Evolutionary conservation across 2,888 invertebrate genomes (phyloP).

Genomic region (Cosmorhoe ocellata): DNA sequence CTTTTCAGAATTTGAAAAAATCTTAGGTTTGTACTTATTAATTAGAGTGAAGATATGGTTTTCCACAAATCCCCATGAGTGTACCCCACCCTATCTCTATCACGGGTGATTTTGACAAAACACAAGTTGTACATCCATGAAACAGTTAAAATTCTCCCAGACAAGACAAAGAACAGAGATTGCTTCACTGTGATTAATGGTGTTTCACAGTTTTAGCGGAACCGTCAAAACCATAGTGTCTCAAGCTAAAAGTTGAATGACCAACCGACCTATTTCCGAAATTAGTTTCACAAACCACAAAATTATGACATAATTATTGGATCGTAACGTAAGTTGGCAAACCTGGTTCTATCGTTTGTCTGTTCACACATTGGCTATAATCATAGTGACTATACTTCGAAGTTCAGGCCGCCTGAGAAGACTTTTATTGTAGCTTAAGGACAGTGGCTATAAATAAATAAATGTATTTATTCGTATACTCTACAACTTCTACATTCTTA

Average conservation of each 20-base stretch:
- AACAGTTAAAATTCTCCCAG: not conserved
- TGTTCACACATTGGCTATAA: constrained; percentile 61
- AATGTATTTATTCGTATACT: too few species aligned
- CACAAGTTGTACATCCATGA: not conserved
- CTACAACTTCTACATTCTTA: too few species aligned
- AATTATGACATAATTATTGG: constrained; percentile 59
- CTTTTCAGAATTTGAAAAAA: not conserved
- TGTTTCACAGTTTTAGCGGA: constrained; percentile 7
- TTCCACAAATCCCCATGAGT: too few species aligned
- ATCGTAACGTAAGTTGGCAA: constrained; percentile 57
- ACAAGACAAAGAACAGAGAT: not conserved
- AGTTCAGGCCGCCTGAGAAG: too few species aligned
- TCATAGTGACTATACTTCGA: constrained; percentile 5
- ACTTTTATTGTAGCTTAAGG: too few species aligned
- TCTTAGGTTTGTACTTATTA: too few species aligned
- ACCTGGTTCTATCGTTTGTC: constrained; percentile 67
- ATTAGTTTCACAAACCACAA: constrained; percentile 39
- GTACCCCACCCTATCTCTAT: too few species aligned
- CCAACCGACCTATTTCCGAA: constrained; percentile 20
- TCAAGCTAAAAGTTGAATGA: constrained; percentile 5
- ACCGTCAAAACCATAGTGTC: constrained; percentile 8
- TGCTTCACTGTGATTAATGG: constrained; percentile 17
- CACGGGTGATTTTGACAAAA: not conserved
- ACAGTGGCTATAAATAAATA: too few species aligned
- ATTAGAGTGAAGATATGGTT: too few species aligned